A percentile compares a stretch with the other conserved stretches of the same genome.
Conservation (phyloP, 2,797 vertebrate species). For the Scyliorhinus canicula region DNA sequence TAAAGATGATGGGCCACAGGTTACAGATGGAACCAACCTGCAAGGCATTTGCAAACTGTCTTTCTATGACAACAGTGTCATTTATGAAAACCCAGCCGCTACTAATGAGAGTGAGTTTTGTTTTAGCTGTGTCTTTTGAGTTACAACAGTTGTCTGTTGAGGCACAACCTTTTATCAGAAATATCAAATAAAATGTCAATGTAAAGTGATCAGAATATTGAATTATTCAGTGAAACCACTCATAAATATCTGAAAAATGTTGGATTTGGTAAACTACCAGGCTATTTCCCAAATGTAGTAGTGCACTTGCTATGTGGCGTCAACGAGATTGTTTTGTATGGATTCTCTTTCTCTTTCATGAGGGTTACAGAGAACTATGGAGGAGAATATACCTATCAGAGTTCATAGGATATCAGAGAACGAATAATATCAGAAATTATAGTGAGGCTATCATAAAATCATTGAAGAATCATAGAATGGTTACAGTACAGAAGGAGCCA, state of each 20-base stretch:
- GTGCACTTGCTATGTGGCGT: neutral
- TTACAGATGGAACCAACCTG: conserved; percentile 46
- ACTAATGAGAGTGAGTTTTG: conserved; percentile 34
- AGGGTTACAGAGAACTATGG: neutral
- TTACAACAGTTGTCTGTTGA: neutral
- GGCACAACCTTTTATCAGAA: neutral
- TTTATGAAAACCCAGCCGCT: conserved; percentile 39
- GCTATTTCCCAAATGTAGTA: neutral
- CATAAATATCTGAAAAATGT: neutral
- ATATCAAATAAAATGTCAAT: neutral
- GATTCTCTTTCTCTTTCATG: neutral
- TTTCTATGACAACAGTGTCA: conserved; percentile 39
- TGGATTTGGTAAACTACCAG: neutral
- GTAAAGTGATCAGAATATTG: neutral
- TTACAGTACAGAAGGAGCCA: neutral
- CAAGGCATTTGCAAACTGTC: conserved; percentile 42
- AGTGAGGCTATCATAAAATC: neutral
- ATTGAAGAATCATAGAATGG: neutral
- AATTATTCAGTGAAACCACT: neutral
- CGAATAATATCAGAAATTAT: neutral
- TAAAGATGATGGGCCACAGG: neutral
- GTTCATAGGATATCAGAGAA: neutral
- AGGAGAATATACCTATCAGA: neutral
- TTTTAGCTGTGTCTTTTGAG: neutral
- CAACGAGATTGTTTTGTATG: neutral